Evolutionary conservation across 2,797 vertebrate species (phyloP), one percentile per base, ranked within the genome.

Genomic region (Enteromius thamalakanensis): DNA sequence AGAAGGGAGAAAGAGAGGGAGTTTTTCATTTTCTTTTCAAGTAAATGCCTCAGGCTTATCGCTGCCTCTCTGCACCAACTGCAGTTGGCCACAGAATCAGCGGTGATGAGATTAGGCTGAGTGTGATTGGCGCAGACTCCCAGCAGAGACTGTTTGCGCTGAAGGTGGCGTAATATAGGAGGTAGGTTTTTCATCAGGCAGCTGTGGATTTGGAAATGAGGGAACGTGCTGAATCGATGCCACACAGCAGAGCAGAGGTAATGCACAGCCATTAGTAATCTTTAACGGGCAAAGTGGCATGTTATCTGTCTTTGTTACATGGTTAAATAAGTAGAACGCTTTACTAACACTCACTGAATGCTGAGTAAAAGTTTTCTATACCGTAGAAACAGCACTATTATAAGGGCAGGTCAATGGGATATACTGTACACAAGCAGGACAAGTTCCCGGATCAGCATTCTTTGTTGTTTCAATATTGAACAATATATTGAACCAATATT

Each of bases 1-100:
- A 82, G 62, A 81, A 77, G 26, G 51, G 19, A 85, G 65, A 62
- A 68, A 86, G 60, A 58, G 47, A 64, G 80, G 42, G 23, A 81
- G 75, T 60, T 82, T 85, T 84, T 83, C 65, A 81, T 88, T 83
- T 76, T 72, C 80, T 86, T 82, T 74, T 82, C 47, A 86, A 87
- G 64, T 70, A 65, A 80, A 83, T 64, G 68, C 84, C 81, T 6
- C 72, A 79, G 81, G 86, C 83, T 85, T 86, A 82, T 89, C 78
- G 21, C 58, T 60, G 75, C 72, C 76, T 79, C 72, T 84, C 69
- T 83, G 75, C 70, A 79, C 69, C 51, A 53, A 82, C 64, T 79
- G 49, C 78, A 79, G 76, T 58, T 64, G 77, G 81, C 81, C 64
- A 84, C 45, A 42, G 71, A 80, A 45, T 87, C 70, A 83, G 64